Evolutionary conservation across 2,888 invertebrate species (phyloP).

Genomic region (Pyrgus malvae): DNA sequence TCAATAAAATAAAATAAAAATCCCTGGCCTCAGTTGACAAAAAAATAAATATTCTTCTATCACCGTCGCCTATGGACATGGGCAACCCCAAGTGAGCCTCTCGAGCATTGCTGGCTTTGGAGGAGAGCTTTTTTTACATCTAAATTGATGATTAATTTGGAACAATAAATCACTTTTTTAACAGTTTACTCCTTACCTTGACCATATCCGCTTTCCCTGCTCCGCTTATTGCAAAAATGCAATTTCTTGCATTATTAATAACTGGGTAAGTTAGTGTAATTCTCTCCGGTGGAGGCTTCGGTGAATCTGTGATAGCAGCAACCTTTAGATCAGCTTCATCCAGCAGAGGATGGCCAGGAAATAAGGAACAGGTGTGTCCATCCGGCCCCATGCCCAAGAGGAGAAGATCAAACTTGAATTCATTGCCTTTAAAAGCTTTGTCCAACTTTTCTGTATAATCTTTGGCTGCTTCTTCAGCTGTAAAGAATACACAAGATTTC

Average conservation of each 20-base stretch:
- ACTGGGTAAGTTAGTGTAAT: slow-evolving; percentile 96
- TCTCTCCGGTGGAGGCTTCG: slow-evolving; percentile 95
- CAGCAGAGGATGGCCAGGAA: slow-evolving; percentile 90
- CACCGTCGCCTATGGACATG: no score
- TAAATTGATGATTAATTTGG: no score
- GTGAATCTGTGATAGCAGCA: slow-evolving; percentile 94
- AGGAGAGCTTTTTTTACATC: no score
- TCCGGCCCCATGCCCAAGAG: slow-evolving; percentile 98
- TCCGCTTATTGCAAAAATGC: slow-evolving; percentile 93
- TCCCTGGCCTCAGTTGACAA: no score
- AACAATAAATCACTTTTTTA: no score
- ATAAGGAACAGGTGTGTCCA: slow-evolving; percentile 98
- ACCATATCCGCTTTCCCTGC: slow-evolving; percentile 93
- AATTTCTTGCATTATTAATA: slow-evolving; percentile 91
- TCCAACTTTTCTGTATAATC: slow-evolving; percentile 87
- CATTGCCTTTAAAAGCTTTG: slow-evolving; percentile 79
- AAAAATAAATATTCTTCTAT: no score
- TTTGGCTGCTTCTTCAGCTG: slow-evolving; percentile 88
- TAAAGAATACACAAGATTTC: not conserved
- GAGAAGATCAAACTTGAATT: slow-evolving; percentile 89
- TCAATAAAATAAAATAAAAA: no score
- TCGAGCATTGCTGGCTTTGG: no score
- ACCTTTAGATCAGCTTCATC: slow-evolving; percentile 86
- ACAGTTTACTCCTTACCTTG: slow-evolving; percentile 83
- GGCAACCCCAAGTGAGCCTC: no score